Conservation (phyloP, 2,113 vertebrate species). For the Vulpes vulpes region DNA sequence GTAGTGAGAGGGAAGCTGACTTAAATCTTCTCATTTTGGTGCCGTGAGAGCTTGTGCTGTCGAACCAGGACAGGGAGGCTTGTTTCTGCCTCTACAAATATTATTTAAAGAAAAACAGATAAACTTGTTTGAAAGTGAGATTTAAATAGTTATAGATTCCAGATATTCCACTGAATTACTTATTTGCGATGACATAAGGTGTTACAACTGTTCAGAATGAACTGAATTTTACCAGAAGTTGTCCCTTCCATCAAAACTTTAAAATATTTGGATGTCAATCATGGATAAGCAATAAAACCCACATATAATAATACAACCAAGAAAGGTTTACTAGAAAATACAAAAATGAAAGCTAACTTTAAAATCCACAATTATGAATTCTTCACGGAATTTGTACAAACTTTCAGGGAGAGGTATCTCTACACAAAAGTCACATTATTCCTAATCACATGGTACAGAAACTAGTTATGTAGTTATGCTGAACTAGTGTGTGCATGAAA, state of each 20-base stretch:
- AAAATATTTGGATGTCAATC: not conserved
- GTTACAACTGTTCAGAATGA: not conserved
- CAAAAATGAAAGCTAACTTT: conserved; percentile 11
- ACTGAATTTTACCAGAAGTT: conserved; percentile 41
- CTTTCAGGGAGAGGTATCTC: not conserved
- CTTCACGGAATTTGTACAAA: not conserved
- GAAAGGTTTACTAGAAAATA: not conserved
- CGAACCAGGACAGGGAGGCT: not conserved
- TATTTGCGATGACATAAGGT: not conserved
- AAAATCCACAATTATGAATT: not conserved
- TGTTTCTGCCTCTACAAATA: not conserved
- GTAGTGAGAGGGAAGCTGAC: not conserved
- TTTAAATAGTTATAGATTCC: not conserved
- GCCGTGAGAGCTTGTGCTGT: not conserved
- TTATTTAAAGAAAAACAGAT: not conserved
- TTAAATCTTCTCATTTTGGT: not conserved
- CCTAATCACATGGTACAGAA: not conserved
- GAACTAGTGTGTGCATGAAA: not conserved
- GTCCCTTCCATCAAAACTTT: not conserved
- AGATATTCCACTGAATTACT: not conserved
- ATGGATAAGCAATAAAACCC: not conserved
- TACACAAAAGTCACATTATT: not conserved
- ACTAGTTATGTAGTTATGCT: not conserved
- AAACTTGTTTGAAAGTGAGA: not conserved
- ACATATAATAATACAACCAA: not conserved